Evolutionary conservation across 2,113 vertebrate genomes (phyloP).

Genomic region (Atrichornis clamosus): DNA sequence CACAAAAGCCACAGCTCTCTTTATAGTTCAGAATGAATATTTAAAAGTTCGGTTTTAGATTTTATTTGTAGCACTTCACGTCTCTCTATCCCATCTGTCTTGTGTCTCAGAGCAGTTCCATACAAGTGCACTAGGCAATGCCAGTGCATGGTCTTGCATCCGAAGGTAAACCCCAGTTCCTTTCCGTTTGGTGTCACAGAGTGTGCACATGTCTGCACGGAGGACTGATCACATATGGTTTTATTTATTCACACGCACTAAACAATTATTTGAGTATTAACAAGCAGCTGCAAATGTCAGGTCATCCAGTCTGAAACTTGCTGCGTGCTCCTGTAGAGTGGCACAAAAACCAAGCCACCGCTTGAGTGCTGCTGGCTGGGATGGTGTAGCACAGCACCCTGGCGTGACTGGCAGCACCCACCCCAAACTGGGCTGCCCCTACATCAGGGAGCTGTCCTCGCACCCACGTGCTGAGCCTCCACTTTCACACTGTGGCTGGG

Average conservation of each 20-base stretch:
- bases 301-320: background rate
- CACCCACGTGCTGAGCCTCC: rapidly evolving
- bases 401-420: rapidly evolving
- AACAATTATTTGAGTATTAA: background rate
- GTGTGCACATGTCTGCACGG: background rate
- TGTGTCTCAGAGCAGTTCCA: background rate
- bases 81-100: conserved; percentile 46
- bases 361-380: background rate
- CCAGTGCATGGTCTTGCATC: background rate
- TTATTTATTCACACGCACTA: background rate
- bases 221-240: background rate
- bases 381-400: rapidly evolving
- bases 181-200: background rate
- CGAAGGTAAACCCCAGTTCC: background rate
- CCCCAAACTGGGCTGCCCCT: background rate
- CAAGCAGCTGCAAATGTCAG: background rate
- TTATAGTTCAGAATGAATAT: conserved; percentile 67
- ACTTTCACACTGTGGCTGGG: rapidly evolving
- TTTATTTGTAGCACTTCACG: conserved; percentile 58
- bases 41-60: conserved; percentile 67
- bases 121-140: background rate
- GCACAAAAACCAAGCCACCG: background rate
- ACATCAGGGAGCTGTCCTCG: rapidly evolving
- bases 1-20: conserved; percentile 58
- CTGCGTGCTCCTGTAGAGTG: background rate